Evolutionary conservation across 2,888 invertebrate species (phyloP).

Genomic region (Bruchidius siliquastri): DNA sequence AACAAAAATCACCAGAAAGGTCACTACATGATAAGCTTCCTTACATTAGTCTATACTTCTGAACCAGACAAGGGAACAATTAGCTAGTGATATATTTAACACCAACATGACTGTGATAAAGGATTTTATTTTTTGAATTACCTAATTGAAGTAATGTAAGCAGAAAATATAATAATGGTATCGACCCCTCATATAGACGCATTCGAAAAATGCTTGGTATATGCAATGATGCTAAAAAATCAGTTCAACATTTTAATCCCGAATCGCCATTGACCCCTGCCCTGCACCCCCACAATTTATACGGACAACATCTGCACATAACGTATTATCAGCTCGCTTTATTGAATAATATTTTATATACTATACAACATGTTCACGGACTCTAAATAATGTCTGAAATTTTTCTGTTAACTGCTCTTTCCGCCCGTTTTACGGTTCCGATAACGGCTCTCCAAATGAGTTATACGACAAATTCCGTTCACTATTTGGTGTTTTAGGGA

Average conservation of each 20-base stretch:
- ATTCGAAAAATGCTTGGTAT: too few species aligned
- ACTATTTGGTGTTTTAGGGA: neutral
- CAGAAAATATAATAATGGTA: too few species aligned
- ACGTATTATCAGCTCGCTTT: slow-evolving; percentile 20
- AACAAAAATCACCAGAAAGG: too few species aligned
- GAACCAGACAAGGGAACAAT: too few species aligned
- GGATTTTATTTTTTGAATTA: too few species aligned
- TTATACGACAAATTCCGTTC: neutral
- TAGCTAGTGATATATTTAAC: too few species aligned
- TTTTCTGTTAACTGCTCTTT: neutral
- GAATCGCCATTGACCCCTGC: neutral
- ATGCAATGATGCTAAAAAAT: neutral
- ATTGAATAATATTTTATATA: slow-evolving; percentile 22
- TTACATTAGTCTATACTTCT: too few species aligned
- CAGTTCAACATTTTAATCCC: neutral
- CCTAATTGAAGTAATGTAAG: too few species aligned
- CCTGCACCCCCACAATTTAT: slow-evolving; percentile 23
- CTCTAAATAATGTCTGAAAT: slow-evolving; percentile 1
- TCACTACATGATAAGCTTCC: too few species aligned
- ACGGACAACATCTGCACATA: slow-evolving; percentile 32
- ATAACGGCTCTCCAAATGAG: neutral
- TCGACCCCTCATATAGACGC: too few species aligned
- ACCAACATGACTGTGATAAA: too few species aligned
- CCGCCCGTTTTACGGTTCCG: neutral
- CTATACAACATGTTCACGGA: slow-evolving; percentile 15